Evolutionary conservation across 2,113 vertebrate genomes (phyloP), one percentile per base, ranked within the genome.

Genomic region (Tetrax tetrax): DNA sequence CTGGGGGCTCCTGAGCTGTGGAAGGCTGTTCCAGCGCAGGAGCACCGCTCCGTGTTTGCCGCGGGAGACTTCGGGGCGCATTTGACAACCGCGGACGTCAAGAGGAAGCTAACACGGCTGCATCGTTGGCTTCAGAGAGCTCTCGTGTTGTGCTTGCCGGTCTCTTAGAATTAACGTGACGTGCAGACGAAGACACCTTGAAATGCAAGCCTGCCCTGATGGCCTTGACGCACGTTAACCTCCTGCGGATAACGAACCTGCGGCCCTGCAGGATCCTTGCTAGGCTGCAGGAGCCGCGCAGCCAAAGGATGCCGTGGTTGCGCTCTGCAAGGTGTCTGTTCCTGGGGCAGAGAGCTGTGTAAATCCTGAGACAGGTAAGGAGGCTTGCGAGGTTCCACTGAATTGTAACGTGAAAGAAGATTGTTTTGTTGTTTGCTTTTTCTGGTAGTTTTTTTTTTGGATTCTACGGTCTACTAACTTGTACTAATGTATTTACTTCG

Each of bases 281-380:
- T 98, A 92, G 98, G 98, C 97, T 96, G 96, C 97, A 96, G 98
- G 97, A 95, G 98, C 97, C 97, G 97, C 77, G 90, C 96, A 80
- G 74, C 97, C 35, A 76, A 31, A 95, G 97, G 98, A 98, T 96
- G 96, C 97, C 95, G 85, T 65, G 96, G 77, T 97, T 97, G 95
- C 80, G 96, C 97, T 97, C 97, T 86, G 85, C 98, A 4, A 94
- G 96, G 97, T 95, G 96, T 91, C 96, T 96, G 97, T 90, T 97
- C 97, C 98, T 16, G 94, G 97, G 98, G 97, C 97, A 98, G 94
- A 97, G 98, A 97, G 97, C 97, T 90, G 96, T 97, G 56, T 97
- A 98, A 97, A 97, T 86, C 98, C 97, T 84, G 7, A 70, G 72
- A 60, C 97, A 98, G 98, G 98, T 98, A 98, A 98, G 98, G 97